A percentile compares a stretch with the other conserved stretches of the same genome.
These are phyloP conservation scores for Trachops cirrhosus DNA, from an alignment of 2,797 vertebrate genomes.

Conservation along the genomic window DNA sequence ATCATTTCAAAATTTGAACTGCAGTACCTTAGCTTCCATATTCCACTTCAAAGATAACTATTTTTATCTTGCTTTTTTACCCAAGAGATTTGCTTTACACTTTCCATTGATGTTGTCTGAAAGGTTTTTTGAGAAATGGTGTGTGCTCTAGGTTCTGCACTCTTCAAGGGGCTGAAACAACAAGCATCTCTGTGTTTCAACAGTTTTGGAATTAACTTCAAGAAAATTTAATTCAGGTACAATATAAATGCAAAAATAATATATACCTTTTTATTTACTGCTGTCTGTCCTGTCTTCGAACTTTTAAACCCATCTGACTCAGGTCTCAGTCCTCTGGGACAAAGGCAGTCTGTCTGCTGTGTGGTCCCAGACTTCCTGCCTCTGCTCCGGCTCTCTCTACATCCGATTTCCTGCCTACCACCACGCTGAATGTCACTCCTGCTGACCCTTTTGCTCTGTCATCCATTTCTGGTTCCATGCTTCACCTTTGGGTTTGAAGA, in stretches of 20 bases:
- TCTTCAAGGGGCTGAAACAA: constrained; percentile 42
- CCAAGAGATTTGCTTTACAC: background rate
- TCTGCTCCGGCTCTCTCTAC: background rate
- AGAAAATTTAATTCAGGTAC: constrained; percentile 51
- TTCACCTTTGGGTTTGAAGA: background rate
- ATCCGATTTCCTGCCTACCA: accelerated
- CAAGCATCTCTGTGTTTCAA: background rate
- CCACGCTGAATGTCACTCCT: background rate
- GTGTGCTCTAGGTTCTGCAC: background rate
- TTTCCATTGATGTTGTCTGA: constrained; percentile 24
- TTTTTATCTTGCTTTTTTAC: background rate
- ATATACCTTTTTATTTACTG: constrained; percentile 1
- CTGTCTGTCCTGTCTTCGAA: constrained; percentile 35
- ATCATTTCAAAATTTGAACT: constrained; percentile 33
- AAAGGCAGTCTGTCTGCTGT: background rate
- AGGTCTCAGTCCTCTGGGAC: background rate
- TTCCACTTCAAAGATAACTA: constrained; percentile 9
- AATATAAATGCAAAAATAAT: constrained; percentile 41
- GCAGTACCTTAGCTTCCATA: background rate
- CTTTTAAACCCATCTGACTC: constrained; percentile 25
- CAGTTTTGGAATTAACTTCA: background rate
- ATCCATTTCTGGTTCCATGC: background rate
- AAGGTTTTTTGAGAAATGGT: background rate
- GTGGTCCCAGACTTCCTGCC: background rate
- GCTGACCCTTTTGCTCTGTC: background rate